phyloP scores from a whole-genome alignment of 2,888 invertebrate genomes.

The Andricus curvator region DNA sequence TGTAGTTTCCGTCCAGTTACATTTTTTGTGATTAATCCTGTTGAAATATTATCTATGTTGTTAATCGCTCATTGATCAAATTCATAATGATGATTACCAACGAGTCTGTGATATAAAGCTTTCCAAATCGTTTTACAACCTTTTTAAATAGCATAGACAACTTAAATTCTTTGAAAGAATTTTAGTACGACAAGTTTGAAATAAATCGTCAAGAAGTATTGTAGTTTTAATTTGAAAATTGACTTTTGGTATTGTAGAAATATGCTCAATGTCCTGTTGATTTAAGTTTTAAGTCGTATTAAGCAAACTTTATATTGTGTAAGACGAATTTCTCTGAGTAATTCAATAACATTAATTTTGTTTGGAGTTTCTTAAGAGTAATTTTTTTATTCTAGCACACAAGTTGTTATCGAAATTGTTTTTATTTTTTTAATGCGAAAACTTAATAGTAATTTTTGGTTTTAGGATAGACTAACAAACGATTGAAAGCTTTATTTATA shows the following conservation, averaged over 20 bases:
- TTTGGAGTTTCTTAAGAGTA: background rate
- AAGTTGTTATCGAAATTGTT: background rate
- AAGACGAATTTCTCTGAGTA: background rate
- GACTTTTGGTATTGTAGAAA: background rate
- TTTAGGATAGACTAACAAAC: background rate
- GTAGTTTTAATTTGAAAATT: background rate
- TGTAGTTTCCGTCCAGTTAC: background rate
- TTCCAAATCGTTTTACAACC: background rate
- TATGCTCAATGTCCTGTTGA: background rate
- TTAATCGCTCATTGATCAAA: background rate
- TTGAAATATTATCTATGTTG: background rate
- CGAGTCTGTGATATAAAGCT: constrained; percentile 1
- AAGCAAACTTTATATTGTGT: background rate
- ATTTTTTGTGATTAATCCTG: background rate
- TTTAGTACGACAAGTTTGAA: background rate
- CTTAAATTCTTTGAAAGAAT: background rate
- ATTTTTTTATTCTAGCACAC: background rate
- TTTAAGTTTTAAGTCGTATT: background rate
- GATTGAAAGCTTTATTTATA: constrained; percentile 11
- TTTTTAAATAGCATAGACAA: background rate
- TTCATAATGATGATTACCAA: background rate
- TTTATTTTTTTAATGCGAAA: background rate
- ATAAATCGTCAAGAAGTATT: background rate
- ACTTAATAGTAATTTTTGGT: background rate
- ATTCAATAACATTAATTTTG: background rate